phyloP scores from a whole-genome alignment of 2,888 invertebrate genomes.

The Trilocha varians region DNA sequence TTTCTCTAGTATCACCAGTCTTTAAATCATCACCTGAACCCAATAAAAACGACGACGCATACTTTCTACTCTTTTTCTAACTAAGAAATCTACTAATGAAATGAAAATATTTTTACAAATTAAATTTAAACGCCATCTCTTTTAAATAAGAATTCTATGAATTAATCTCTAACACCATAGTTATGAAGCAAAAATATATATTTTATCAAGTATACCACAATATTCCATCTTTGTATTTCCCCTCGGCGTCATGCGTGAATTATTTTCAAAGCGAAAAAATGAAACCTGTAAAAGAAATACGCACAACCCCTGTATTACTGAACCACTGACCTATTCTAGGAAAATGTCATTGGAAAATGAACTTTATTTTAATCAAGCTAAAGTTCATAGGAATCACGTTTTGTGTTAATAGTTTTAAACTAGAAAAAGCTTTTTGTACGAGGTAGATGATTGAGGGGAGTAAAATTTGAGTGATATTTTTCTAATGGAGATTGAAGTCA shows the following conservation, averaged over 20 bases:
- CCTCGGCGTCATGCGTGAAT: constrained; percentile 38
- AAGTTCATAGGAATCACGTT: not conserved
- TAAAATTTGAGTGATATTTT: not conserved
- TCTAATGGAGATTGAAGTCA: no score
- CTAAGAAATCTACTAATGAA: no score
- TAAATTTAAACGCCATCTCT: not conserved
- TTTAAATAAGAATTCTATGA: not conserved
- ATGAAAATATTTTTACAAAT: no score
- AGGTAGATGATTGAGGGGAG: not conserved
- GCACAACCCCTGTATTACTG: constrained; percentile 27
- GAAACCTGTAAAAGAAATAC: constrained; percentile 33
- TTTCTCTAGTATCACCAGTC: no score
- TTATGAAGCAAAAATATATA: not conserved
- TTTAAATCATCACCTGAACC: no score
- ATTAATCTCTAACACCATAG: not conserved
- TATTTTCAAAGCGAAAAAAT: constrained; percentile 30
- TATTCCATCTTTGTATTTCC: constrained; percentile 36
- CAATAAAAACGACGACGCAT: no score
- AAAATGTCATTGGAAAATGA: not conserved
- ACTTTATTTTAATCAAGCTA: not conserved
- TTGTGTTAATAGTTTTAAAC: not conserved
- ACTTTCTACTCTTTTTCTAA: no score
- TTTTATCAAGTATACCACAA: constrained; percentile 7
- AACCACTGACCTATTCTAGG: constrained; percentile 31
- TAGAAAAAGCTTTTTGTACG: not conserved